These are phyloP conservation scores for Triplophysa siluroides DNA, from an alignment of 2,113 vertebrate genomes.

Conservation along the genomic window DNA sequence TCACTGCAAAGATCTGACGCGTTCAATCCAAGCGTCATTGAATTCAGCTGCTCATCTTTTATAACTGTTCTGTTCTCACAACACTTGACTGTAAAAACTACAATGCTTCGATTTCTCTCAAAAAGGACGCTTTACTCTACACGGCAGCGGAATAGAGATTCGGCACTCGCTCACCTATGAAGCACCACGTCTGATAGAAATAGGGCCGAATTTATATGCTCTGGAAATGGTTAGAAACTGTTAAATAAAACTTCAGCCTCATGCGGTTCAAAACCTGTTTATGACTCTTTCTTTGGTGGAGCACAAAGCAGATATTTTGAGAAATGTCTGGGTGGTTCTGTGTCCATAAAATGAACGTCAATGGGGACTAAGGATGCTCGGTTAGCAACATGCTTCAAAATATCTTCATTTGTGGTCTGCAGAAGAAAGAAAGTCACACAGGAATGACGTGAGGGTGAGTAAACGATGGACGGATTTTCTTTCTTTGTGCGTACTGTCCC, in stretches of 20 bases:
- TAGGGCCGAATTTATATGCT: not conserved
- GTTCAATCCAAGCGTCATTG: not conserved
- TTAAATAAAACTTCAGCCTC: not conserved
- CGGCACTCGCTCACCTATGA: not conserved
- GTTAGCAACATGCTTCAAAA: too few species aligned
- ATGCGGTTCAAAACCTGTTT: too few species aligned
- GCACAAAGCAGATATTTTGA: too few species aligned
- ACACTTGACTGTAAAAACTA: not conserved
- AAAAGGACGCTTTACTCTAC: not conserved
- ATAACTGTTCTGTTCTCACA: not conserved
- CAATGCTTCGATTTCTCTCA: not conserved
- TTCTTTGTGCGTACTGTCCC: too few species aligned
- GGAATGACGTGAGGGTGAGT: too few species aligned
- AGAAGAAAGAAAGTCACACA: too few species aligned
- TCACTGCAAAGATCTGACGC: not conserved
- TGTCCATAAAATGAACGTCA: too few species aligned
- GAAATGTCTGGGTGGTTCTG: too few species aligned
- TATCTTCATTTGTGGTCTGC: too few species aligned
- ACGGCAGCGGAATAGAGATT: not conserved
- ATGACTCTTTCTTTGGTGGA: too few species aligned
- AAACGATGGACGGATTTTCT: too few species aligned
- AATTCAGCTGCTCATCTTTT: constrained; percentile 19
- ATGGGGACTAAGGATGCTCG: too few species aligned
- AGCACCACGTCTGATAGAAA: constrained; percentile 5
- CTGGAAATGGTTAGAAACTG: not conserved